Evolutionary conservation across 2,797 vertebrate species (phyloP).

Genomic region (Chelon labrosus): DNA sequence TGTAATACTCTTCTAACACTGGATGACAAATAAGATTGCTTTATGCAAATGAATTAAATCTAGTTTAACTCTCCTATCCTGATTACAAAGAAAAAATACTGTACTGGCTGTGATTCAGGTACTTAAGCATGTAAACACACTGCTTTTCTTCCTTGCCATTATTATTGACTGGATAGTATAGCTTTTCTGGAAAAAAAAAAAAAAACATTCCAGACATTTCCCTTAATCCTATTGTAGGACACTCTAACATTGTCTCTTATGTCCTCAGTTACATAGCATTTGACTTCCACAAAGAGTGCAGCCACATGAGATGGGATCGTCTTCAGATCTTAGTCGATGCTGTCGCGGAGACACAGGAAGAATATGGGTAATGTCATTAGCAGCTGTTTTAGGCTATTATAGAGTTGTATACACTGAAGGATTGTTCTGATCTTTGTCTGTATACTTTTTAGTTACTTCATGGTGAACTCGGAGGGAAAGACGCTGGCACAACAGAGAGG

Average conservation of each 20-base stretch:
- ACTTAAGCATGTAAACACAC: too few species aligned
- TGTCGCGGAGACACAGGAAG: slow-evolving; percentile 92
- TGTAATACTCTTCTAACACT: too few species aligned
- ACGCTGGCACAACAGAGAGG: slow-evolving; percentile 90
- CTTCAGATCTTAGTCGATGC: slow-evolving; percentile 93
- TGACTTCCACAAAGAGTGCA: slow-evolving; percentile 99
- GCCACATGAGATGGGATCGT: slow-evolving; percentile 96
- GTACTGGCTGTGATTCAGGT: too few species aligned
- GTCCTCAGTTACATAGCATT: slow-evolving; percentile 91
- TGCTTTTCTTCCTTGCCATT: too few species aligned
- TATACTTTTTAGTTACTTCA: slow-evolving; percentile 88
- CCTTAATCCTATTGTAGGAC: neutral
- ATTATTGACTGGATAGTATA: too few species aligned
- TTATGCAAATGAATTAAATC: too few species aligned
- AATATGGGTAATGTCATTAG: slow-evolving; percentile 86
- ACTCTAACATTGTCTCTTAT: neutral
- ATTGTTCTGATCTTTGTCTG: neutral
- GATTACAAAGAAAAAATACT: too few species aligned
- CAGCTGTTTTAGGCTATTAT: neutral
- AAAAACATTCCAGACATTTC: neutral
- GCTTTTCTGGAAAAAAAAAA: too few species aligned
- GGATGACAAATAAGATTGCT: too few species aligned
- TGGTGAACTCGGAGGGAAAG: slow-evolving; percentile 90
- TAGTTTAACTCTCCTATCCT: too few species aligned
- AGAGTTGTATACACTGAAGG: neutral